Evolutionary conservation across 2,797 vertebrate species (phyloP), one percentile per base, ranked within the genome.

Genomic region (Numenius phaeopus): DNA sequence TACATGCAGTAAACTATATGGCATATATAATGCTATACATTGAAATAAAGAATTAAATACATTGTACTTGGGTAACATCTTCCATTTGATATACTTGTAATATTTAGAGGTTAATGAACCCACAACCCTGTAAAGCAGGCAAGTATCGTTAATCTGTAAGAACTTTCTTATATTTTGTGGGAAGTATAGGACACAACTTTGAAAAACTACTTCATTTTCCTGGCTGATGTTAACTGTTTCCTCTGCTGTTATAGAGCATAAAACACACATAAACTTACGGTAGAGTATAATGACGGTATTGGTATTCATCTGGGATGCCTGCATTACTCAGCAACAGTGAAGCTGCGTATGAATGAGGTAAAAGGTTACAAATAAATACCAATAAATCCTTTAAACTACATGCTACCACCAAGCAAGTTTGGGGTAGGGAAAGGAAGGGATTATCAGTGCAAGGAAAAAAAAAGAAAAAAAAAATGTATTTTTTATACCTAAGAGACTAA

Each of bases 391-490:
- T 76, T 80, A 40, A 62, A 71, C 5, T 20, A 8, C 29, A 61
- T 30, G 59, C 30, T 61, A 24, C 15, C 32, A 57, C 10, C 46
- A 65, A 44, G 21, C 9, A 66, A 50, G 58, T 77, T 40, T 52
- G 20, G 4, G 3, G 3, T 55, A 21, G 46, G 29, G 18, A 76
- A 84, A 65, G 2, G 6, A 83, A 80, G 3, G 5, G 16, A 42
- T 65, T 79, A 79, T 64, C 5, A 73, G 20, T 27, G 17, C 5
- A 9, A 22, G 5, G 4, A 11, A 52, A 39, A 20, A 50, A 39
- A 2, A 23, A 24, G 46, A 19, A 16, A 50, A 59, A 57, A 15
- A 0, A 1, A 34, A 2, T 8, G 21, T 21, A 2, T 47, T 81
- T 83, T 90, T 92, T 84, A 40, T 47, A 66, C 14, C n/a, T 55